phyloP scores from a whole-genome alignment of 2,797 vertebrate species.

The Fundulus diaphanus region DNA sequence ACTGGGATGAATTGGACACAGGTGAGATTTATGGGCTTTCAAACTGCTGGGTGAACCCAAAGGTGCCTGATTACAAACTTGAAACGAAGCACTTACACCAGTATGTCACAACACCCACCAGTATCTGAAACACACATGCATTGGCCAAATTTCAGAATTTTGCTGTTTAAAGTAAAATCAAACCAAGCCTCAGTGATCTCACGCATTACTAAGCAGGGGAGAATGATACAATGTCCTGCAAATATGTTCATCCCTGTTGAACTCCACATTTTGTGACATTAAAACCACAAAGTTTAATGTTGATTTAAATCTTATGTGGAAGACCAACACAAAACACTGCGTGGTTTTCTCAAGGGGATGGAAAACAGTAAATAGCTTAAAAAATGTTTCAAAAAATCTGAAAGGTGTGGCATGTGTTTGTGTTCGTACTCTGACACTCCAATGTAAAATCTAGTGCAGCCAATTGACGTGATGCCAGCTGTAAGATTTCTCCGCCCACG shows the following conservation, averaged over 20 bases:
- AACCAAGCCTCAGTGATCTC: background rate
- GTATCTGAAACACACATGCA: background rate
- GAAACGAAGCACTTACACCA: constrained; percentile 16
- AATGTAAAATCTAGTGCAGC: too few relatives aligned
- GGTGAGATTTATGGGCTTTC: background rate
- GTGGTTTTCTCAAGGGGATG: too few relatives aligned
- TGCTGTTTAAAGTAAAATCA: background rate
- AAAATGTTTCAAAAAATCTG: too few relatives aligned
- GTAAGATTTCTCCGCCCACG: too few relatives aligned
- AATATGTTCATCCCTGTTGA: background rate
- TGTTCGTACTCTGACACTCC: too few relatives aligned
- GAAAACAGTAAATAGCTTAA: too few relatives aligned
- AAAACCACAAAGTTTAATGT: too few relatives aligned
- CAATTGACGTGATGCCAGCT: too few relatives aligned
- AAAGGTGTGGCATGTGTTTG: too few relatives aligned
- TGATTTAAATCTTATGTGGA: too few relatives aligned
- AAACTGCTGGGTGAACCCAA: background rate
- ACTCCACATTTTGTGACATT: too few relatives aligned
- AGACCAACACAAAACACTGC: too few relatives aligned
- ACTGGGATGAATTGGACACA: background rate
- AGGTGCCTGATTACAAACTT: constrained; percentile 10
- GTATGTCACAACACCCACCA: constrained; percentile 16
- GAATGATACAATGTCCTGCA: background rate
- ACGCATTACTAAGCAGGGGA: background rate
- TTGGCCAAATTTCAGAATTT: background rate